These are phyloP conservation scores for Nephila pilipes DNA, from an alignment of 1,140 invertebrate species.

Conservation along the genomic window DNA sequence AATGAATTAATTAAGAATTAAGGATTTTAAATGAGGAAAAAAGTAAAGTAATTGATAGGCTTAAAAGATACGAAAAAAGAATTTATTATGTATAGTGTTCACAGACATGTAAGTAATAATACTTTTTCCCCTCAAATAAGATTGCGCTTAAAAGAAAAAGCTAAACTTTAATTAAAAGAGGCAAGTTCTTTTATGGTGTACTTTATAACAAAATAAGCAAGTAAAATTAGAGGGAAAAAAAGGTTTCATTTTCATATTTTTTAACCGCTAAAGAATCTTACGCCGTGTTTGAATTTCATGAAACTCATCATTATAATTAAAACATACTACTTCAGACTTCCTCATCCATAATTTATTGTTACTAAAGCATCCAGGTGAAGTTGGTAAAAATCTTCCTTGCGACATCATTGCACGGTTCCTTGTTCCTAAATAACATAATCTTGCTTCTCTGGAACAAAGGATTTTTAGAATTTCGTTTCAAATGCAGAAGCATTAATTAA, in stretches of 20 bases:
- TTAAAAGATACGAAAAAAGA: too few species aligned
- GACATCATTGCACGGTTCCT: background rate
- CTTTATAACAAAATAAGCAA: background rate
- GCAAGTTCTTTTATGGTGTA: too few species aligned
- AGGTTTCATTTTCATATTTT: background rate
- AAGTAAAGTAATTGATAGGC: too few species aligned
- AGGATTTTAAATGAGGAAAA: too few species aligned
- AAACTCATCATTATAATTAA: slow-evolving; percentile 46
- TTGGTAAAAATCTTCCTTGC: background rate
- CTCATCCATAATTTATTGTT: slow-evolving; percentile 44
- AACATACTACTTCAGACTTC: background rate
- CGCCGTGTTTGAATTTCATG: background rate
- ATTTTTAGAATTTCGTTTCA: background rate
- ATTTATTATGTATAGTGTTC: too few species aligned
- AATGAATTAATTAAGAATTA: too few species aligned
- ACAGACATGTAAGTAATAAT: too few species aligned
- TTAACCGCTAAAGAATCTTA: background rate
- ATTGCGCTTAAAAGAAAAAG: too few species aligned
- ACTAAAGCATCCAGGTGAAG: background rate
- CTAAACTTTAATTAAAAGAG: too few species aligned
- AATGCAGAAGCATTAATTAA: slow-evolving; percentile 35
- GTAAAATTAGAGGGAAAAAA: background rate
- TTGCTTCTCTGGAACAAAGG: slow-evolving; percentile 30
- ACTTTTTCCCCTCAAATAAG: too few species aligned
- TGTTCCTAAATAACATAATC: slow-evolving; percentile 28